Evolutionary conservation across 1,140 invertebrate genomes (phyloP), one percentile per base, ranked within the genome.

Genomic region (Venturia canescens): DNA sequence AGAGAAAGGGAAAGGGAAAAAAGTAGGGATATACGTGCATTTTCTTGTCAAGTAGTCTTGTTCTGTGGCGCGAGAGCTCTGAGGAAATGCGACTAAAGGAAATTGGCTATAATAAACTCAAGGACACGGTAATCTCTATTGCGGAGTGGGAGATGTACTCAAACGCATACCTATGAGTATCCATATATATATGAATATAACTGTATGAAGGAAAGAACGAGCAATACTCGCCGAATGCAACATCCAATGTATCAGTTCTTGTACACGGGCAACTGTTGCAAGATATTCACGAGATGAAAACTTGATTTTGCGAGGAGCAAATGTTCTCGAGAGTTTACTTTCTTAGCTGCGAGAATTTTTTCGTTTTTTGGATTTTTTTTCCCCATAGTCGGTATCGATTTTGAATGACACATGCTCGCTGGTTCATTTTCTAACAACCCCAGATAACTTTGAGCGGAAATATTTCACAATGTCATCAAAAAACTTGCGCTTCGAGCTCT

Each of bases 81-180:
- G 31, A 84, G 82, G 83, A 53, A 83, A 80, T 81, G 82, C 80
- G 83, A n/a, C 86, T 77, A 84, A 86, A 87, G 84, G 78, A 84
- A 89, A 88, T 87, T 89, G 85, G 69, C 83, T 83, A 79, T 84
- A 87, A 88, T 85, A 84, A 85, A 82, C 69, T 87, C 84, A 89
- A 90, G 87, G 87, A 85, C 82, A 86, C 85, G 84, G 74, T 83
- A 87, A 90, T 90, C 81, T 88, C 70, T 74, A 63, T 75, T 63
- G 21, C 48, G 16, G 21, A 34, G 63, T 70, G 67, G 63, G 11
- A 66, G 38, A 79, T 70, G 38, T 44, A 48, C 26, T 44, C 16
- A 79, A 34, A 50, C 67, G 23, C 3, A 63, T 63, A 21, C 23
- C 5, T 63, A 23, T 63, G 5, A 1, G 57, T 21, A 63, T 63